Evolutionary conservation across 2,113 vertebrate species (phyloP), one percentile per base, ranked within the genome.

Genomic region (Saccopteryx bilineata): DNA sequence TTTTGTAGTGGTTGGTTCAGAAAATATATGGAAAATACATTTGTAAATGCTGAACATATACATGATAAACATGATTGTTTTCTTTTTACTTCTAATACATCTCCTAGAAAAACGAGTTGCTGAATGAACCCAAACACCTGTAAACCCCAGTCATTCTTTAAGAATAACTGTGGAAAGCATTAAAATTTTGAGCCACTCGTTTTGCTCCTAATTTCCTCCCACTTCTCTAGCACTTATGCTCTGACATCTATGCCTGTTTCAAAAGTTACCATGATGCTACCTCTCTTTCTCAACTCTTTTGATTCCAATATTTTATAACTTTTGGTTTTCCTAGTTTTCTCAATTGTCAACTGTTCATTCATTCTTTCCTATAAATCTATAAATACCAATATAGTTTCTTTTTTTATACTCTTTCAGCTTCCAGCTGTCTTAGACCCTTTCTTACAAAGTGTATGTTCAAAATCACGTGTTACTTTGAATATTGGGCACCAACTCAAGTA

Each of bases 1-100:
- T 69, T 69, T 56, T 39, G 9, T 10, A 52, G 3, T 46, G 9
- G 68, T 5, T 65, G 33, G 85, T 39, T 1, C 39, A 52, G 5
- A 95, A 33, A 95, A 76, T 11, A 80, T 14, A 82, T 4, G 9
- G 39, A n/a, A 90, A 94, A 75, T 26, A 63, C 72, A 92, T 39
- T 75, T 65, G 83, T 63, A 86, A 69, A 78, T 21, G 6, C 66
- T 72, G 82, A 82, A 79, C 18, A 24, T 54, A 4, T 28, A 76
- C 24, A 46, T 21, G 75, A 69, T 23, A 82, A 58, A 63, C 2
- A 90, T 1, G 12, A 31, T 13, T 23, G 2, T 33, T 83, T 68
- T 12, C 5, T 91, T 71, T 58, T 83, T 15, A 56, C 33, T 88
- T 75, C 52, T 76, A 71, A 71, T 68, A 14, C 5, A 18, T 26